phyloP scores from a whole-genome alignment of 2,113 vertebrate species.

The Callipepla californica region DNA sequence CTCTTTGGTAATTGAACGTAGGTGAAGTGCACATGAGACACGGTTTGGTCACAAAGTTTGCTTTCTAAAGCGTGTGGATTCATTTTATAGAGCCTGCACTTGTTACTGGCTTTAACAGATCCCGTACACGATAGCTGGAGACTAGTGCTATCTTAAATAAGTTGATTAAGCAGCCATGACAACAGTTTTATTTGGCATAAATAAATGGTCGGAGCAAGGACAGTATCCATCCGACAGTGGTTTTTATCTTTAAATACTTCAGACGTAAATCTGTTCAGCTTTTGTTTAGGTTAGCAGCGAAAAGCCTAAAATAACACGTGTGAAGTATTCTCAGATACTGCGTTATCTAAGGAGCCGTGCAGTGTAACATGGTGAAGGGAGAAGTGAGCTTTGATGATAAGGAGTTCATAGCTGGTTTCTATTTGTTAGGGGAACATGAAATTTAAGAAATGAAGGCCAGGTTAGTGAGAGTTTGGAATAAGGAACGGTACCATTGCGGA shows the following conservation, averaged over 20 bases:
- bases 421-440: neutral
- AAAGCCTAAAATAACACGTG: neutral
- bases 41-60: accelerated
- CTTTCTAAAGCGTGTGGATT: neutral
- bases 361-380: neutral
- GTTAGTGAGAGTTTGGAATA: neutral
- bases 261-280: neutral
- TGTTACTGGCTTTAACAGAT: neutral
- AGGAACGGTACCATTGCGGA: neutral
- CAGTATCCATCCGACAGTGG: neutral
- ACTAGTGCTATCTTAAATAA: slow-evolving; percentile 30
- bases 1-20: neutral
- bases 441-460: neutral
- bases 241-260: slow-evolving; percentile 45
- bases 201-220: neutral
- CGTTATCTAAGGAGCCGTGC: neutral
- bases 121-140: neutral
- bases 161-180: slow-evolving; percentile 37
- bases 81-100: neutral
- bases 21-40: accelerated
- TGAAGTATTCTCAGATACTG: neutral
- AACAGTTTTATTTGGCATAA: slow-evolving; percentile 46
- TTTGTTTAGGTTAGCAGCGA: slow-evolving; percentile 16
- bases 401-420: neutral
- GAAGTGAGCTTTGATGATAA: neutral